Conservation (phyloP, 2,888 invertebrate genomes). For the Agrilus mali region DNA sequence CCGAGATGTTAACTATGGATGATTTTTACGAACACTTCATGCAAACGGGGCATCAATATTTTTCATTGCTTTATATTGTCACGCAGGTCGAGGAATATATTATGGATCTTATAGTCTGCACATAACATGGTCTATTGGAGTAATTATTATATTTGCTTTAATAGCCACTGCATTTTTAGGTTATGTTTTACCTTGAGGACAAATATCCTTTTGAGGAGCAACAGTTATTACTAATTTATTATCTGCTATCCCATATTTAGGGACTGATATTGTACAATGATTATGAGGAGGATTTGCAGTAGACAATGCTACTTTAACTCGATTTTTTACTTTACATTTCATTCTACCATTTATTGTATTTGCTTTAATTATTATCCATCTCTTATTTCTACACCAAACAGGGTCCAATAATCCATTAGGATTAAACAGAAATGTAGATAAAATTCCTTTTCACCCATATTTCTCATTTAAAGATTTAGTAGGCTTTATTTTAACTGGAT, state of each 20-base stretch:
- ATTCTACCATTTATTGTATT: conserved; percentile 55
- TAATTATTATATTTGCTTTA: conserved; percentile 50
- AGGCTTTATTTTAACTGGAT: conserved; percentile 44
- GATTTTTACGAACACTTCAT: conserved; percentile 52
- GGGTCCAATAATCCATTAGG: conserved; percentile 58
- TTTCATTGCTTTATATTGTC: conserved; percentile 56
- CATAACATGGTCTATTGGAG: conserved; percentile 51
- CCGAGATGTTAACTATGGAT: conserved; percentile 57
- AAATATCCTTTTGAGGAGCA: conserved; percentile 73
- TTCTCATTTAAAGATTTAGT: conserved; percentile 51
- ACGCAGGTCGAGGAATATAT: conserved; percentile 53
- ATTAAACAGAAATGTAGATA: conserved; percentile 49
- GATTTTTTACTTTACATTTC: conserved; percentile 66
- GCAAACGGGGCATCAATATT: conserved; percentile 62
- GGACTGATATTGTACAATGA: conserved; percentile 50
- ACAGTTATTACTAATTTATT: conserved; percentile 65
- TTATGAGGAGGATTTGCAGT: conserved; percentile 67
- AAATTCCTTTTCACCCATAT: conserved; percentile 57
- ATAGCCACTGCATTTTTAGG: conserved; percentile 68
- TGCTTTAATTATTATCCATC: conserved; percentile 48
- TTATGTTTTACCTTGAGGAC: conserved; percentile 65
- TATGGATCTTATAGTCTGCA: conserved; percentile 35
- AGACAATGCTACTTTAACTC: conserved; percentile 60
- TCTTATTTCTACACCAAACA: conserved; percentile 52
- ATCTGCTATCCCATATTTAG: conserved; percentile 59